Conservation (phyloP, 2,797 vertebrate genomes). For the Melanotaenia parkinsoni region DNA sequence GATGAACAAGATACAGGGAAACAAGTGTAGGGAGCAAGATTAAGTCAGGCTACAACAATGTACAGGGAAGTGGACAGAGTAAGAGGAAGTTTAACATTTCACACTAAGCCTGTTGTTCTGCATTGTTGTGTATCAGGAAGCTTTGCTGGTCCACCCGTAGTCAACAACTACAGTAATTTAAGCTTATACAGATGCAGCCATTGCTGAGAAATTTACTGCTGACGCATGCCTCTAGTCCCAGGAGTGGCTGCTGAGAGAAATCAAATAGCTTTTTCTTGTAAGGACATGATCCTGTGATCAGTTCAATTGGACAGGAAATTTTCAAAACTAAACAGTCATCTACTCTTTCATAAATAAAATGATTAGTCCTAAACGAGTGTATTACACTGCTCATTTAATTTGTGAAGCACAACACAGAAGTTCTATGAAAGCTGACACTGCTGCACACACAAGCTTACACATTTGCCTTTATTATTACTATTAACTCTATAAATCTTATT, state of each 20-base stretch:
- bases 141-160: constrained; percentile 25
- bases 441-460: constrained; percentile 3
- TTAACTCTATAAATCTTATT: not conserved
- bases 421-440: not conserved
- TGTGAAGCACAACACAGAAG: constrained; percentile 8
- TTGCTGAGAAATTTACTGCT: constrained; percentile 33
- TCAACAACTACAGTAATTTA: constrained; percentile 44
- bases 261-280: constrained; percentile 33
- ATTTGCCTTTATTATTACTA: not conserved
- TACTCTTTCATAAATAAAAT: constrained; percentile 4
- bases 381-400: constrained; percentile 1
- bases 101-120: constrained; percentile 45
- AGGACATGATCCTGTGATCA: constrained; percentile 35
- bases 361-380: constrained; percentile 11
- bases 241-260: constrained; percentile 24
- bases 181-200: constrained; percentile 16
- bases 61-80: constrained; percentile 19
- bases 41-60: not conserved
- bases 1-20: not conserved
- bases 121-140: constrained; percentile 45
- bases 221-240: constrained; percentile 29
- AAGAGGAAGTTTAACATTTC: constrained; percentile 21
- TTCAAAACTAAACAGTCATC: constrained; percentile 3
- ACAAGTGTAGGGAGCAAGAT: not conserved
- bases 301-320: constrained; percentile 20